Percentiles rank a stretch among this genome's conserved stretches.
These are phyloP conservation scores for Lysandra coridon DNA, from an alignment of 2,888 invertebrate species.

Conservation along the genomic window DNA sequence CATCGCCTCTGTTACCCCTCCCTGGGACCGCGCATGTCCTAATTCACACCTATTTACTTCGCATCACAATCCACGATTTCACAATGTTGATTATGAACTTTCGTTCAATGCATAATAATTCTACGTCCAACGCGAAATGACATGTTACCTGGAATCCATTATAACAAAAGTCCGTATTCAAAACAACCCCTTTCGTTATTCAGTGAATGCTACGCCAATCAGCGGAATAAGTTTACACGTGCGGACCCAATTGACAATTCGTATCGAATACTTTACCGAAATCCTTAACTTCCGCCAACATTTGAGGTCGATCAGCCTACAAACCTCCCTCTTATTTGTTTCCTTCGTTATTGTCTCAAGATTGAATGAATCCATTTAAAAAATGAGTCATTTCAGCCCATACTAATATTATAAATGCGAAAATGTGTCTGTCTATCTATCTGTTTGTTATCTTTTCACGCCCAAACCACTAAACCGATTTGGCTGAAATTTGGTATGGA, in stretches of 20 bases:
- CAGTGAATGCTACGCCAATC: conserved; percentile 13
- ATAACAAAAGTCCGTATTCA: neutral
- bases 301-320: neutral
- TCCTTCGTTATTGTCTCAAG: neutral
- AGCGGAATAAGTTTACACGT: conserved; percentile 1
- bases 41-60: neutral
- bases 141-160: conserved; percentile 7
- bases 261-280: neutral
- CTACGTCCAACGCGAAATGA: neutral
- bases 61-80: neutral
- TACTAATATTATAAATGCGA: too few relatives aligned
- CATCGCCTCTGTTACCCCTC: neutral
- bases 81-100: conserved; percentile 7
- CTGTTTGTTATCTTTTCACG: too few relatives aligned
- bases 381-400: too few relatives aligned
- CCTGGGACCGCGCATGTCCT: neutral
- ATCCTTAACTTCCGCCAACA: neutral
- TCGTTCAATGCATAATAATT: conserved; percentile 9
- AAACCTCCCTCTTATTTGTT: neutral
- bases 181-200: conserved; percentile 14
- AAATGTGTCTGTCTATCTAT: too few relatives aligned
- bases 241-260: neutral
- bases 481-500: too few relatives aligned
- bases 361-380: too few relatives aligned
- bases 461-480: too few relatives aligned